Conservation (phyloP, 1,140 invertebrate genomes). For the Babylonia areolata region DNA sequence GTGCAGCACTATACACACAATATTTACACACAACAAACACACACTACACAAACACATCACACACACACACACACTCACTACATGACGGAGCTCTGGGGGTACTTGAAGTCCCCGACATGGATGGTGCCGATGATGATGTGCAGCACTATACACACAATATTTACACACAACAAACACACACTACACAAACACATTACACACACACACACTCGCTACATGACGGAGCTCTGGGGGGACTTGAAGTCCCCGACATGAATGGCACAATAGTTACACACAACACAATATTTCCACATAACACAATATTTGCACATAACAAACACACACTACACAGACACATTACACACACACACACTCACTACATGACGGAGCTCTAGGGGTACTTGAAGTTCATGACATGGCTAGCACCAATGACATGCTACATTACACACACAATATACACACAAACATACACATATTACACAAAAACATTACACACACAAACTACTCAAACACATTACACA, state of each 20-base stretch:
- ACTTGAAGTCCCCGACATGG: constrained; percentile 85
- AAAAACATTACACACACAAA: too few species aligned
- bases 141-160: constrained; percentile 82
- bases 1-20: constrained; percentile 82
- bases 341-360: constrained; percentile 92
- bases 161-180: too few species aligned
- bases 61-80: constrained; percentile 94
- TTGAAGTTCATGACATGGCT: constrained; percentile 84
- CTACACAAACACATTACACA: too few species aligned
- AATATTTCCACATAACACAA: too few species aligned
- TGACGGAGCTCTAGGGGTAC: constrained; percentile 86
- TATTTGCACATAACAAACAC: too few species aligned
- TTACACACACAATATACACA: too few species aligned
- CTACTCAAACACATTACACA: too few species aligned
- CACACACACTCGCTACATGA: constrained; percentile 92
- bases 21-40: too few species aligned
- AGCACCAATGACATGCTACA: constrained; percentile 83
- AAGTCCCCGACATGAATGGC: constrained; percentile 85
- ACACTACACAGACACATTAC: too few species aligned
- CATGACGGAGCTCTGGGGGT: constrained; percentile 85
- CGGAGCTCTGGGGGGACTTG: constrained; percentile 85
- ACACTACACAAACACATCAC: too few species aligned
- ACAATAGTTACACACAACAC: too few species aligned
- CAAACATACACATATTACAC: too few species aligned
- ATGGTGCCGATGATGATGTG: constrained; percentile 84